Conservation (phyloP, 2,113 vertebrate genomes). For the Okapia johnstoni region DNA sequence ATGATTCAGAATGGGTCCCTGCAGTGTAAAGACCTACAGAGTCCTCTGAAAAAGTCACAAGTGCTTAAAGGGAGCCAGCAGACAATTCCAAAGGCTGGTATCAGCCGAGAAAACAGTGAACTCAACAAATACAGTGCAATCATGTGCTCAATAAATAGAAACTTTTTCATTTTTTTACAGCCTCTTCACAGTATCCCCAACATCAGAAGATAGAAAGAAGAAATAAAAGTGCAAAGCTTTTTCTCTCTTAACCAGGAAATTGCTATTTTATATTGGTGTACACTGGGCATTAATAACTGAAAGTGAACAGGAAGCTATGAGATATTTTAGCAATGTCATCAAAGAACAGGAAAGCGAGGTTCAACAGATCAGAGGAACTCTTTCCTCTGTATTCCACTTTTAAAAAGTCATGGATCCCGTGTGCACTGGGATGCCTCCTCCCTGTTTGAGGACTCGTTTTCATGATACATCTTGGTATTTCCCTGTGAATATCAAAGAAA, state of each 20-base stretch:
- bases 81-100: neutral
- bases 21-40: neutral
- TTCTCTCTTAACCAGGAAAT: neutral
- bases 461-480: neutral
- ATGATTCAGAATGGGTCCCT: neutral
- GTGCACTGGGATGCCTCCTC: neutral
- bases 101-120: neutral
- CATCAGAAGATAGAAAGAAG: neutral
- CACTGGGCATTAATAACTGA: neutral
- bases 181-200: neutral
- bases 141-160: neutral
- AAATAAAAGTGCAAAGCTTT: neutral
- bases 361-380: neutral
- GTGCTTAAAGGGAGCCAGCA: neutral
- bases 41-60: neutral
- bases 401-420: neutral
- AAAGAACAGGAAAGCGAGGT: neutral
- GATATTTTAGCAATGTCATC: neutral
- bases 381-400: neutral
- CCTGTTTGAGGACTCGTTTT: neutral
- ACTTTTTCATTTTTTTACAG: neutral
- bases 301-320: neutral
- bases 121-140: neutral
- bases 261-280: neutral
- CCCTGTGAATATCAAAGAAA: neutral